These are phyloP conservation scores for Lagorchestes hirsutus DNA, from an alignment of 2,797 vertebrate species.

Conservation along the genomic window DNA sequence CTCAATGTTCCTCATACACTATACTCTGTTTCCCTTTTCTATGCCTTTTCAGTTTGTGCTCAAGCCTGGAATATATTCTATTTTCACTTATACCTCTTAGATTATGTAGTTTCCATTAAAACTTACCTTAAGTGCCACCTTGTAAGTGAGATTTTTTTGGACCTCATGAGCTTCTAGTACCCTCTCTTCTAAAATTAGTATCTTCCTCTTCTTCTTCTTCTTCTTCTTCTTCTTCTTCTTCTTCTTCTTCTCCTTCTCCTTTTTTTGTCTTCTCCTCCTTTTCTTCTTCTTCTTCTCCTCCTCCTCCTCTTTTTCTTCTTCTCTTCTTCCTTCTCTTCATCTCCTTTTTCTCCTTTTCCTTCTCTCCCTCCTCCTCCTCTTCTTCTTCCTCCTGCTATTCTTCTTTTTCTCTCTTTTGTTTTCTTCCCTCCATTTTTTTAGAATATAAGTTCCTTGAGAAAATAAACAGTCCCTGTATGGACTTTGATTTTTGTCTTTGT, in stretches of 20 bases:
- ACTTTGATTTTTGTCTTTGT: not conserved
- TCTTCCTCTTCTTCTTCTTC: not conserved
- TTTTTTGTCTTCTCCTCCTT: no score
- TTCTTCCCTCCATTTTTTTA: not conserved
- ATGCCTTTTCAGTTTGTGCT: not conserved
- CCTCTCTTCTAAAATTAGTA: not conserved
- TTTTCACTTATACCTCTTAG: not conserved
- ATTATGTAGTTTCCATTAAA: not conserved
- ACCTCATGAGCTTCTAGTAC: not conserved
- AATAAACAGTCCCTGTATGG: not conserved
- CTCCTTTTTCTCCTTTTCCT: no score
- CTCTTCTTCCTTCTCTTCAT: not conserved
- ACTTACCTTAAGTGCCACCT: not conserved
- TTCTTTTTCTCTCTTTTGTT: not conserved
- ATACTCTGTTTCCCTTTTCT: not conserved
- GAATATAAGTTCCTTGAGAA: not conserved
- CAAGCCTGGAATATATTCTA: not conserved
- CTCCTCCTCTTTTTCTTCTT: not conserved
- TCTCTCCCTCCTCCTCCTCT: no score
- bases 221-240: no score
- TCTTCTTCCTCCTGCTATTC: not conserved
- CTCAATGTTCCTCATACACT: not conserved
- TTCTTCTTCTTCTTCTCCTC: no score
- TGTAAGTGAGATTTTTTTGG: no score
- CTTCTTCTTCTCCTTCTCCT: no score